These are phyloP conservation scores for Yponomeuta cagnagella DNA, from an alignment of 2,888 invertebrate genomes.

Conservation along the genomic window DNA sequence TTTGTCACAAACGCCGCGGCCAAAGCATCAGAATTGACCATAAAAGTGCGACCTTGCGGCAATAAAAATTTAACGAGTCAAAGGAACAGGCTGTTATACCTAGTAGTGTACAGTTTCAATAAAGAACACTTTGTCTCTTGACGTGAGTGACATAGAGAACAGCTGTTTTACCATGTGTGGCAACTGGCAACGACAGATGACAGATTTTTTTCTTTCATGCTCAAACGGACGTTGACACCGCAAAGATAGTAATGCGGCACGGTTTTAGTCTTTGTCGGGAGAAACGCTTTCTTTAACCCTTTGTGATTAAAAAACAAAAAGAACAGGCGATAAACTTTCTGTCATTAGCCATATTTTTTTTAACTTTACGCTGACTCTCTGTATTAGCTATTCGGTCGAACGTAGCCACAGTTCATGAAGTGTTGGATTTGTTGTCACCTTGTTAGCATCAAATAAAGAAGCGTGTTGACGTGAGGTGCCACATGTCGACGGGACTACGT, in stretches of 20 bases:
- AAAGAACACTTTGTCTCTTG: slow-evolving; percentile 56
- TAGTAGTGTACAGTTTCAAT: slow-evolving; percentile 45
- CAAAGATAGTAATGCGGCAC: background rate
- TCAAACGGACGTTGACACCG: background rate
- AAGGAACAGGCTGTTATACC: slow-evolving; percentile 37
- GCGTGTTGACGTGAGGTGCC: background rate
- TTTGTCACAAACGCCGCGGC: slow-evolving; percentile 40
- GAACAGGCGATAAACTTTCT: background rate
- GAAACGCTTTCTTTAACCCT: background rate
- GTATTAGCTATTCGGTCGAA: too few species aligned
- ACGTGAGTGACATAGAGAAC: slow-evolving; percentile 73
- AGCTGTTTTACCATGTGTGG: slow-evolving; percentile 48
- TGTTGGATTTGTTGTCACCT: background rate
- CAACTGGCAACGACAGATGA: slow-evolving; percentile 15
- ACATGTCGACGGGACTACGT: background rate
- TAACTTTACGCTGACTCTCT: too few species aligned
- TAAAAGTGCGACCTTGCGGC: slow-evolving; percentile 75
- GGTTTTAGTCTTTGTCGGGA: background rate
- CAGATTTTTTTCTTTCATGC: background rate
- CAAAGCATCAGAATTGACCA: slow-evolving; percentile 74
- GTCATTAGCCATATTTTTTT: too few species aligned
- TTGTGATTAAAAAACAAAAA: background rate
- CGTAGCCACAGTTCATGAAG: too few species aligned
- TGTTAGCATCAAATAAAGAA: background rate
- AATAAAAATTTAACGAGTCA: slow-evolving; percentile 75